Percentiles rank a stretch among this genome's conserved stretches.
Evolutionary conservation across 2,797 vertebrate genomes (phyloP).

Genomic region (Pristis pectinata): DNA sequence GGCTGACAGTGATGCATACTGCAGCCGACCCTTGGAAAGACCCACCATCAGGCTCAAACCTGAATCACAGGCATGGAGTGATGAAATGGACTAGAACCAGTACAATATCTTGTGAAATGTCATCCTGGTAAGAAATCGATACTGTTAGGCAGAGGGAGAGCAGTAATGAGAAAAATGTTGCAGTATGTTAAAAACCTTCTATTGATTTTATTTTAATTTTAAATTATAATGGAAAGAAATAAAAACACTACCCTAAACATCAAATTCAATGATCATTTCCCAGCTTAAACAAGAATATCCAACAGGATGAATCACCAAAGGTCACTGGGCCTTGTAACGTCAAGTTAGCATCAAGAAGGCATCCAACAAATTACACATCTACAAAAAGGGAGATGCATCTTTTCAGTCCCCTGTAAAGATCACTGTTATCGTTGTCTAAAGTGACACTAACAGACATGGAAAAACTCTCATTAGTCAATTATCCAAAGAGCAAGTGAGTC

Average conservation of each 20-base stretch:
- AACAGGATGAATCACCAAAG: background rate
- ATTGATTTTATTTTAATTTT: background rate
- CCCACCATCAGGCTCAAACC: background rate
- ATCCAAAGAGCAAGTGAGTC: constrained; percentile 13
- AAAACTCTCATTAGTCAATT: background rate
- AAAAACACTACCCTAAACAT: too few relatives aligned
- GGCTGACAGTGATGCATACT: background rate
- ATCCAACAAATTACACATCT: background rate
- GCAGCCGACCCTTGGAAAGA: background rate
- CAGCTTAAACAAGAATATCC: background rate
- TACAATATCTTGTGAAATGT: background rate
- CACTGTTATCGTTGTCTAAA: background rate
- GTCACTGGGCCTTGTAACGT: background rate
- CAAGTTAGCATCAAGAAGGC: background rate
- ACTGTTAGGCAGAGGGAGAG: too few relatives aligned
- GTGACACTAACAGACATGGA: constrained; percentile 20
- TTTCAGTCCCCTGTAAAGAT: constrained; percentile 33
- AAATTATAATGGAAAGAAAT: background rate
- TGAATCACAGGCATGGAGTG: background rate
- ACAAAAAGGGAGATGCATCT: background rate
- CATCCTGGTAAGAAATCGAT: background rate
- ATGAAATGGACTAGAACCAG: background rate
- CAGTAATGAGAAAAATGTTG: background rate
- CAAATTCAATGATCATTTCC: background rate
- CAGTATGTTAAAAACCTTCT: background rate